A percentile compares a stretch with the other conserved stretches of the same genome.
These are phyloP conservation scores for Darevskia mixta DNA, from an alignment of 2,797 vertebrate genomes.

Conservation along the genomic window DNA sequence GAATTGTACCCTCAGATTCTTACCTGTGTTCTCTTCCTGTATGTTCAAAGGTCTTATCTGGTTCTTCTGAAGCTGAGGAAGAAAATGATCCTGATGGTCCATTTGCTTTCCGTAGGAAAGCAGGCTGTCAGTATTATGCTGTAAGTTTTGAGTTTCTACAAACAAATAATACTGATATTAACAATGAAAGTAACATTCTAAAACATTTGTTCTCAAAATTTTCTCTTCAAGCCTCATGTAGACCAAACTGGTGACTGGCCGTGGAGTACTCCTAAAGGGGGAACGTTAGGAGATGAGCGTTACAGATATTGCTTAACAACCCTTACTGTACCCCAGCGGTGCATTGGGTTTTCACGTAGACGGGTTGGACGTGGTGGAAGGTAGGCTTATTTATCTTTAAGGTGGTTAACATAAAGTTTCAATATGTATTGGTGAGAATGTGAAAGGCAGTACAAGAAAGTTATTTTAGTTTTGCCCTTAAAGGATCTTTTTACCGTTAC, in stretches of 20 bases:
- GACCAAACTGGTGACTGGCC: constrained; percentile 92
- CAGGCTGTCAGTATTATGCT: constrained; percentile 96
- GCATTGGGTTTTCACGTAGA: constrained; percentile 92
- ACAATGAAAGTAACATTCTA: constrained; percentile 15
- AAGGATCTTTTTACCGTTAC: neutral
- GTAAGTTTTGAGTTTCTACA: constrained; percentile 80
- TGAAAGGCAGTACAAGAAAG: neutral
- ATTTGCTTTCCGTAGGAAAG: constrained; percentile 95
- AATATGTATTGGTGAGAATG: neutral
- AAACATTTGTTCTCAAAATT: constrained; percentile 43
- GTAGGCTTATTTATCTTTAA: constrained; percentile 71
- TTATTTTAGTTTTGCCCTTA: neutral
- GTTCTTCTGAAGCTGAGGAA: constrained; percentile 97
- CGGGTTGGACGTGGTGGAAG: constrained; percentile 95
- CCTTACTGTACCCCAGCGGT: constrained; percentile 91
- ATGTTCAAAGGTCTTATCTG: constrained; percentile 88
- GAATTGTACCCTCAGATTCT: neutral
- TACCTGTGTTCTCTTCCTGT: neutral
- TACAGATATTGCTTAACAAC: constrained; percentile 96
- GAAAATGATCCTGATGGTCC: constrained; percentile 96
- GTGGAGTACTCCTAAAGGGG: constrained; percentile 89
- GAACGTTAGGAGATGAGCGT: constrained; percentile 87
- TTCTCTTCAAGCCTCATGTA: constrained; percentile 85
- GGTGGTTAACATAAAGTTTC: neutral
- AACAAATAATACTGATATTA: neutral